Evolutionary conservation across 2,113 vertebrate species (phyloP).

Genomic region (Ranitomeya variabilis): DNA sequence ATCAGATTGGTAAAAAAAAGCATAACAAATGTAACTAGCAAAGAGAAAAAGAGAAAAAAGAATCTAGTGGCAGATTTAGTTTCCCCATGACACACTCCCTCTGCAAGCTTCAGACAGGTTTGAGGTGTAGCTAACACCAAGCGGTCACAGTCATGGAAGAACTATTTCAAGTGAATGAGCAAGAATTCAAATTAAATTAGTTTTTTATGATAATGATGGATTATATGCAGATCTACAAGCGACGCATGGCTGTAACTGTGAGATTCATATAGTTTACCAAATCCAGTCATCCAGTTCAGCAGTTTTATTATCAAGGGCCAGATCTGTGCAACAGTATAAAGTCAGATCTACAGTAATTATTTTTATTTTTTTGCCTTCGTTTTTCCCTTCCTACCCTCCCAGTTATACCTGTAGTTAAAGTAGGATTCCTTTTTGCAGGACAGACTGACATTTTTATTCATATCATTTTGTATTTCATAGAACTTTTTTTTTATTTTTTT

Average conservation of each 20-base stretch:
- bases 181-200: constrained; percentile 32
- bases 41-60: not conserved
- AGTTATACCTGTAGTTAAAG: no score
- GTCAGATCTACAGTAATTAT: no score
- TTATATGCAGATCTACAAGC: constrained; percentile 16
- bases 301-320: not conserved
- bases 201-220: constrained; percentile 23
- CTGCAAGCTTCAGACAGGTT: constrained; percentile 33
- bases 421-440: no score
- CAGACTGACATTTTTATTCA: no score
- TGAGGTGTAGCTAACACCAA: constrained; percentile 17
- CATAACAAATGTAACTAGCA: not conserved
- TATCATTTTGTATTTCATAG: no score
- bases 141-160: not conserved
- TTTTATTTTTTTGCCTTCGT: no score
- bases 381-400: no score
- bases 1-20: not conserved
- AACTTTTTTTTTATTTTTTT: no score
- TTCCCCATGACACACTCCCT: not conserved
- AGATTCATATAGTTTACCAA: not conserved
- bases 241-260: not conserved
- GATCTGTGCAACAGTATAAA: not conserved
- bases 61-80: not conserved
- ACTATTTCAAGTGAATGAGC: constrained; percentile 41
- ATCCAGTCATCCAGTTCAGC: not conserved